Evolutionary conservation across 2,888 invertebrate species (phyloP), one percentile per base, ranked within the genome.

Genomic region (Atherix ibis): DNA sequence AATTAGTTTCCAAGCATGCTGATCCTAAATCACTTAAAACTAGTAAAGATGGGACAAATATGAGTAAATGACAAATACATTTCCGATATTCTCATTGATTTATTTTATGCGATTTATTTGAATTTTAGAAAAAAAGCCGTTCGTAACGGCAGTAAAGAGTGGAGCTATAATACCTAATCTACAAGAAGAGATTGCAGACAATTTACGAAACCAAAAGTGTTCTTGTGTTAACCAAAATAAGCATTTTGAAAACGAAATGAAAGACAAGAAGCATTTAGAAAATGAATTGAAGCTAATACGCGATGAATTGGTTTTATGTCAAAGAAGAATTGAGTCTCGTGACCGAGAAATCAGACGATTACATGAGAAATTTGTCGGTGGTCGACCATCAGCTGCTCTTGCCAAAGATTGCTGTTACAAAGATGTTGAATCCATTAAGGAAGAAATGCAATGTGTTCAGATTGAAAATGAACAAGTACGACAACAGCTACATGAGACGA

Each of bases 281-380:
- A n/a, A n/a, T n/a, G n/a, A n/a, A n/a, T n/a, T n/a, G n/a, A n/a
- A n/a, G n/a, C n/a, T n/a, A n/a, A n/a, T n/a, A n/a, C n/a, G n/a
- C n/a, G n/a, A n/a, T n/a, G n/a, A n/a, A n/a, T n/a, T n/a, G n/a
- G n/a, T n/a, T n/a, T n/a, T n/a, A n/a, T n/a, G n/a, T n/a, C n/a
- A n/a, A n/a, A n/a, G n/a, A n/a, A n/a, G n/a, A n/a, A n/a, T n/a
- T n/a, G n/a, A n/a, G n/a, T n/a, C 54, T 1, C 47, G 59, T 1
- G 78, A 82, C 45, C 70, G 70, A 49, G 83, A 84, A 65, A 78
- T 83, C 45, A 54, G 67, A 19, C 65, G 82, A 27, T 55, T 84
- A 12, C 73, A 70, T 48, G 68, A 70, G 40, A 58, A 81, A 51
- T 56, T 81, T n/a, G 69, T 75, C 52, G 79, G 78, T 31, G 82